Conservation (phyloP, 1,140 invertebrate species). For the Campodea augens region DNA sequence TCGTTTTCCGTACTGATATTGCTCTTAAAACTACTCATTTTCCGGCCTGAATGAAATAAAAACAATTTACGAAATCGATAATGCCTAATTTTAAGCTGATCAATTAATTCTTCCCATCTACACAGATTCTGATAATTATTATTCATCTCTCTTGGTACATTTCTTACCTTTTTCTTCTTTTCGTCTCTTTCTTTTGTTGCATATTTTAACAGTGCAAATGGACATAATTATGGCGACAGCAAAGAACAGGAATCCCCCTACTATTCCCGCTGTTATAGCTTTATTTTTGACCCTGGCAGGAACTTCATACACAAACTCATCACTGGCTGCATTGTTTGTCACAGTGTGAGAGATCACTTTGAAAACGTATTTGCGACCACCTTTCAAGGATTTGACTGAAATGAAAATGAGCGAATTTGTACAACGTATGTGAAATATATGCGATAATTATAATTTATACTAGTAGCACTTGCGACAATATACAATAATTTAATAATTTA, state of each 20-base stretch:
- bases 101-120: no score
- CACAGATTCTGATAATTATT: no score
- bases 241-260: constrained; percentile 87
- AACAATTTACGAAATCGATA: no score
- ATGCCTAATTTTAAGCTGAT: no score
- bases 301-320: constrained; percentile 67
- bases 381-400: constrained; percentile 74
- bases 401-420: constrained; percentile 12
- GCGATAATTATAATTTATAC: neutral
- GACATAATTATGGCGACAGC: constrained; percentile 89
- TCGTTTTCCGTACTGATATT: no score
- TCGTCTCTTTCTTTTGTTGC: constrained; percentile 85
- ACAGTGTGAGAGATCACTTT: constrained; percentile 67
- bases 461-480: neutral
- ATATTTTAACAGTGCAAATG: constrained; percentile 89
- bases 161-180: constrained; percentile 95
- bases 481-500: neutral
- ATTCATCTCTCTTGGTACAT: no score
- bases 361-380: constrained; percentile 76
- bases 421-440: no score
- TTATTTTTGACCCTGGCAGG: constrained; percentile 75
- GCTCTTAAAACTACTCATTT: no score
- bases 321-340: constrained; percentile 60
- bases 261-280: constrained; percentile 80
- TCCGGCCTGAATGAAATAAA: no score